These are phyloP conservation scores for Bubalus kerabau DNA, from an alignment of 2,113 vertebrate species.

Conservation along the genomic window DNA sequence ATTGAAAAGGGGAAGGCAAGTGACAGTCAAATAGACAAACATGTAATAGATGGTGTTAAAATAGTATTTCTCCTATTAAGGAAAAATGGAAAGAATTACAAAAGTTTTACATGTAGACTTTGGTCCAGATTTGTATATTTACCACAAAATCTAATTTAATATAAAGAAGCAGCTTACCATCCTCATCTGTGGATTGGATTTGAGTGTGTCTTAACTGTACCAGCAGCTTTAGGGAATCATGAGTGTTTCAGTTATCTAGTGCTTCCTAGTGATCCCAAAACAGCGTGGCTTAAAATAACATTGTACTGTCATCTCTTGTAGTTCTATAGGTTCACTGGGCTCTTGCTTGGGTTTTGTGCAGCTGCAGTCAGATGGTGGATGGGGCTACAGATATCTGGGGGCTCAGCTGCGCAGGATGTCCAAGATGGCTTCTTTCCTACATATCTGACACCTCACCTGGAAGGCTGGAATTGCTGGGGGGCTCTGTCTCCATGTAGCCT, in stretches of 20 bases:
- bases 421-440: neutral
- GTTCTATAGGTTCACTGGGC: neutral
- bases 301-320: neutral
- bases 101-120: neutral
- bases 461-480: neutral
- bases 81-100: neutral
- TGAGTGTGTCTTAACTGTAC: neutral
- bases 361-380: neutral
- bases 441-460: neutral
- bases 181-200: neutral
- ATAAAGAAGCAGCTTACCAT: neutral
- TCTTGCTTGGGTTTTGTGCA: neutral
- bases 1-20: neutral
- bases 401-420: neutral
- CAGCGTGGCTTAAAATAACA: neutral
- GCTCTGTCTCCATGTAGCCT: neutral
- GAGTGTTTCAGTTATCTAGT: neutral
- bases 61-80: neutral
- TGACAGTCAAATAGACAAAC: neutral
- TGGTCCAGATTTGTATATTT: neutral
- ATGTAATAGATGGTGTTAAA: neutral
- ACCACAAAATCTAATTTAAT: neutral
- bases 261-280: neutral
- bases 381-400: neutral
- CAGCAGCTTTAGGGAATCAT: neutral